Conservation (phyloP, 1,140 invertebrate species). For the Planococcus citri region DNA sequence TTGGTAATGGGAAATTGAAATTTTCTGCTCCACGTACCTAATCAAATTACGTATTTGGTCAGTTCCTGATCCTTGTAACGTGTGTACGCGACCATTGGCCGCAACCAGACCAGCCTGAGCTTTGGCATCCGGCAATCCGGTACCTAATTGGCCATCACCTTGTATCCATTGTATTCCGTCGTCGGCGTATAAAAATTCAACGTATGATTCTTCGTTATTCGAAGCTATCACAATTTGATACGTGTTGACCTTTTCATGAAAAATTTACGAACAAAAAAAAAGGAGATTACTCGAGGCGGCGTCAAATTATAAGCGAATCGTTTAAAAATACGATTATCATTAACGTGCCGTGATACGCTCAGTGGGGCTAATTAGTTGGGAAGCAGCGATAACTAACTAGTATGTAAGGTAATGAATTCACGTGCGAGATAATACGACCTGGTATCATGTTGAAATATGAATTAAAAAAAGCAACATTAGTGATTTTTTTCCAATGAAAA, state of each 20-base stretch:
- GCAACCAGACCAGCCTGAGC: slow-evolving; percentile 85
- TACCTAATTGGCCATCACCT: slow-evolving; percentile 41
- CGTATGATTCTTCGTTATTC: slow-evolving; percentile 69
- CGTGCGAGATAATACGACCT: no score
- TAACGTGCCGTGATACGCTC: no score
- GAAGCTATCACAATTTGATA: slow-evolving; percentile 73
- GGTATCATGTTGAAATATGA: no score
- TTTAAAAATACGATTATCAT: no score
- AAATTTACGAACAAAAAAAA: slow-evolving; percentile 10
- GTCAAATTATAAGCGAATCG: no score
- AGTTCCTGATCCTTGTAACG: slow-evolving; percentile 70
- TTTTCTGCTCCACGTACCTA: slow-evolving; percentile 42
- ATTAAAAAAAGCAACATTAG: no score
- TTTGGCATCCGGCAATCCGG: slow-evolving; percentile 63
- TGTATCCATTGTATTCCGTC: slow-evolving; percentile 84
- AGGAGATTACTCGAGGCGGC: not conserved
- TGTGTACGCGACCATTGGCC: slow-evolving; percentile 55
- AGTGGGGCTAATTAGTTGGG: not conserved
- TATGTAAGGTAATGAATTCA: no score
- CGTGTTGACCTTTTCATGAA: slow-evolving; percentile 45
- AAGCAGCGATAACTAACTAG: no score
- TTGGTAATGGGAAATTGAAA: not conserved
- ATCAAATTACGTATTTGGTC: slow-evolving; percentile 65
- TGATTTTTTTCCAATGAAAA: no score
- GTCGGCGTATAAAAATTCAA: slow-evolving; percentile 72